Base-by-base conservation (phyloP, 2,797 vertebrate genomes). In the Pipistrellus kuhlii region DNA sequence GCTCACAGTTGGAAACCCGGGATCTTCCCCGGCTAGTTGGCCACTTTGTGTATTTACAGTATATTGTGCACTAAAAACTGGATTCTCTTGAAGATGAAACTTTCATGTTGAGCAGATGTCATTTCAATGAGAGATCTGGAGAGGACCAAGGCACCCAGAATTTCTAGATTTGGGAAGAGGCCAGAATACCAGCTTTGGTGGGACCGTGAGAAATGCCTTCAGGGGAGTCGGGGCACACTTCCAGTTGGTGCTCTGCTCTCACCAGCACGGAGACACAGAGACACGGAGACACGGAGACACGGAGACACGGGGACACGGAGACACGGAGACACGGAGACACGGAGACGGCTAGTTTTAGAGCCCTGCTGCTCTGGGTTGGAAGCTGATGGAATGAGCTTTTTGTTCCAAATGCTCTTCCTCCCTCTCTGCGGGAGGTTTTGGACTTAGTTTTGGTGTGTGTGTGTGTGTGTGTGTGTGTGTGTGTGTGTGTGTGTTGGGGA, bases 1-100 rank as follows among this genome's bases (percentile, higher is more conserved):
- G 57, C 23, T 48, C 32, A 15, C 3, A 23, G 21, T 53, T 48
- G 69, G 77, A 81, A 72, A 77, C 20, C 75, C 30, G 64, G 32
- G 44, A 20, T 32, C 41, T 91, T 86, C 68, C 53, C 55, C 21
- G 35, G 68, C 17, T 15, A 55, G 35, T 23, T 51, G 53, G 44
- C 46, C 53, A 30, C 53, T 83, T 59, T 15, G 38, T 6, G 12
- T 44, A 69, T 85, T 77, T 92, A 78, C 95, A 97, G 89, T 94
- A 10, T 94, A 75, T 48, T 66, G 38, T 77, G 46, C 76, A 89
- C 53, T 68, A 48, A 92, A 86, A 51, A 48, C 55, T 48, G 73
- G 75, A 5, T 85, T 91, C 68, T 72, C 86, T 3, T 0, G 57
- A 92, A 62, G 77, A 69, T 15, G 55, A 88, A 80, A 20, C 8